Evolutionary conservation across 2,113 vertebrate species (phyloP).

Genomic region (Anseranas semipalmata): DNA sequence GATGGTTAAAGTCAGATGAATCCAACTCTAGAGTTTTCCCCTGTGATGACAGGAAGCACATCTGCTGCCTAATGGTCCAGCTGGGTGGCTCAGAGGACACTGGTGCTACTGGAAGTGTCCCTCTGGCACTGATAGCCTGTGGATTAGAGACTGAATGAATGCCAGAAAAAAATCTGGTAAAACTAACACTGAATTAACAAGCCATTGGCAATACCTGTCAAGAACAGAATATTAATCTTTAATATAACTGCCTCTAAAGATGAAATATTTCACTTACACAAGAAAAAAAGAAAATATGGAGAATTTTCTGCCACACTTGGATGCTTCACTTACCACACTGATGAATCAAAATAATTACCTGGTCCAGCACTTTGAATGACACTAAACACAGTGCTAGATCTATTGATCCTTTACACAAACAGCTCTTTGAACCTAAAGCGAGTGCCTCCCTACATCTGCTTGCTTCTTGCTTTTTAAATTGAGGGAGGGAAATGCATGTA

Average conservation of each 20-base stretch:
- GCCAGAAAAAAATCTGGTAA: neutral
- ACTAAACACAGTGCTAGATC: neutral
- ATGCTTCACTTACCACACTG: neutral
- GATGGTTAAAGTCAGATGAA: neutral
- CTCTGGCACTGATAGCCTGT: neutral
- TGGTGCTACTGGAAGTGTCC: neutral
- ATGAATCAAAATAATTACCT: conserved; percentile 55
- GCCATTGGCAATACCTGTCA: neutral
- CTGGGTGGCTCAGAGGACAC: neutral
- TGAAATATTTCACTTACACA: neutral
- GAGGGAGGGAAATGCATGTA: neutral
- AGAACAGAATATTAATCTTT: neutral
- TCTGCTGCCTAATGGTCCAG: neutral
- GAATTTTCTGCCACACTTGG: conserved; percentile 20
- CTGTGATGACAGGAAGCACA: neutral
- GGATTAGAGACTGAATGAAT: neutral
- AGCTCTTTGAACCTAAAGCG: neutral
- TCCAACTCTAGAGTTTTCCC: neutral
- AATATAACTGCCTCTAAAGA: neutral
- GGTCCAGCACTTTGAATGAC: neutral
- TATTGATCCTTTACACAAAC: conserved; percentile 6
- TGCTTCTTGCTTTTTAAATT: neutral
- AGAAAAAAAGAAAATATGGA: neutral
- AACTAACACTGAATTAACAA: neutral
- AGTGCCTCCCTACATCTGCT: neutral